Conservation (phyloP, 2,113 vertebrate genomes). For the Xenus cinereus region DNA sequence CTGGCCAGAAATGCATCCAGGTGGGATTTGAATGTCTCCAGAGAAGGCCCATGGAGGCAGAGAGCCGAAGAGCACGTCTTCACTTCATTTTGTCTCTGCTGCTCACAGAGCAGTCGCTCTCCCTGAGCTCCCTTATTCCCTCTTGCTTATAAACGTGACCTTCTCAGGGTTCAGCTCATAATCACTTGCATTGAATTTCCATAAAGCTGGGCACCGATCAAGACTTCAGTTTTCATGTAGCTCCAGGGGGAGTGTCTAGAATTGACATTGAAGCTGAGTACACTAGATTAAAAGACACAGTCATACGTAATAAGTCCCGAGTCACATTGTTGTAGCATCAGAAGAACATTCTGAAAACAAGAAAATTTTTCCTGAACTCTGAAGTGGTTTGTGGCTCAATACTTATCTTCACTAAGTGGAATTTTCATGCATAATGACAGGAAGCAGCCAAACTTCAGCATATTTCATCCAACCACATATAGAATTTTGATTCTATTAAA, state of each 20-base stretch:
- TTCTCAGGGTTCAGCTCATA: neutral
- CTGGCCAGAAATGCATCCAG: too few species aligned
- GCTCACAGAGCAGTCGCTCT: neutral
- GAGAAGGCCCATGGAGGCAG: neutral
- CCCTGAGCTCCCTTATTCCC: neutral
- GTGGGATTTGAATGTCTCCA: too few species aligned
- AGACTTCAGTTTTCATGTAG: neutral
- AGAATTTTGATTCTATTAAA: neutral
- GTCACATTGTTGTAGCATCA: neutral
- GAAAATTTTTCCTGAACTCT: neutral
- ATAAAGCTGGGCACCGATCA: neutral
- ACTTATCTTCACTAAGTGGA: neutral
- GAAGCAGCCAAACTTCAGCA: neutral
- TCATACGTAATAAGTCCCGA: fast-evolving
- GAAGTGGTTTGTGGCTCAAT: neutral
- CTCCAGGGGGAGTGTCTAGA: neutral
- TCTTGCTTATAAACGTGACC: neutral
- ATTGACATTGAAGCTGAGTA: conserved; percentile 13
- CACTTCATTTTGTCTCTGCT: neutral
- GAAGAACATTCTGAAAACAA: conserved; percentile 1
- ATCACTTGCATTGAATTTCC: neutral
- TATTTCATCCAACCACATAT: neutral
- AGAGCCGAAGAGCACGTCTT: fast-evolving
- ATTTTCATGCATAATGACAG: neutral
- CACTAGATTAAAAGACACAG: conserved; percentile 24